Conservation (phyloP, 2,113 vertebrate genomes). For the Andinoacara biseriatus region DNA sequence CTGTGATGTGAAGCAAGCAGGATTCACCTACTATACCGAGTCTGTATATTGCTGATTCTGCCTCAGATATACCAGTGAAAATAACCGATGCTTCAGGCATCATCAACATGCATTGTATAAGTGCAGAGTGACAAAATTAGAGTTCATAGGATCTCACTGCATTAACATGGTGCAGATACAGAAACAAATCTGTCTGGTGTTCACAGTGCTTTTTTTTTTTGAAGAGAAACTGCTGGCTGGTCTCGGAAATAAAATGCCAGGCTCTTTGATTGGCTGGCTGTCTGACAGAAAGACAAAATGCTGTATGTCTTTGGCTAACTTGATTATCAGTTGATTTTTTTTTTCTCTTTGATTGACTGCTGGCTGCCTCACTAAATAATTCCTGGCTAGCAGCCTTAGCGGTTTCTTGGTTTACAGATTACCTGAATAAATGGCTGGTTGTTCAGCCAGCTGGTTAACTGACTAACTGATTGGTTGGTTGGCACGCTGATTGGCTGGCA, state of each 20-base stretch:
- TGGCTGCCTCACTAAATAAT: neutral
- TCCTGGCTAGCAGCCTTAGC: neutral
- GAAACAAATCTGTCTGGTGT: neutral
- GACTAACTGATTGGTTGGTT: constrained; percentile 46
- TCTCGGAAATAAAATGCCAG: neutral
- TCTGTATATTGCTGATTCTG: neutral
- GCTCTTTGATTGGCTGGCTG: constrained; percentile 32
- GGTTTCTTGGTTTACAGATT: constrained; percentile 31
- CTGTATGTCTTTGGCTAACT: constrained; percentile 23
- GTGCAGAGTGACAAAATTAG: constrained; percentile 3
- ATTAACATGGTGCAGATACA: neutral
- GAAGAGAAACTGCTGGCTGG: constrained; percentile 17
- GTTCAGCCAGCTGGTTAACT: constrained; percentile 33
- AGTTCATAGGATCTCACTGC: constrained; percentile 6
- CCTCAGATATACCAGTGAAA: neutral
- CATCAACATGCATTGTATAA: neutral
- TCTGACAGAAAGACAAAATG: constrained; percentile 5
- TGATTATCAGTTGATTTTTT: neutral
- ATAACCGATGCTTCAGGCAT: constrained; percentile 10
- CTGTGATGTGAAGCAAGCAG: constrained; percentile 5
- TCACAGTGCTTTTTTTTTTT: constrained; percentile 27
- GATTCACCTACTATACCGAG: neutral
- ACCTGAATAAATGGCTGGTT: constrained; percentile 23
- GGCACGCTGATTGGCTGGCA: constrained; percentile 35
- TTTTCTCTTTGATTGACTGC: constrained; percentile 17